phyloP scores from a whole-genome alignment of 1,140 invertebrate genomes.

The Polypedilum pembai region DNA sequence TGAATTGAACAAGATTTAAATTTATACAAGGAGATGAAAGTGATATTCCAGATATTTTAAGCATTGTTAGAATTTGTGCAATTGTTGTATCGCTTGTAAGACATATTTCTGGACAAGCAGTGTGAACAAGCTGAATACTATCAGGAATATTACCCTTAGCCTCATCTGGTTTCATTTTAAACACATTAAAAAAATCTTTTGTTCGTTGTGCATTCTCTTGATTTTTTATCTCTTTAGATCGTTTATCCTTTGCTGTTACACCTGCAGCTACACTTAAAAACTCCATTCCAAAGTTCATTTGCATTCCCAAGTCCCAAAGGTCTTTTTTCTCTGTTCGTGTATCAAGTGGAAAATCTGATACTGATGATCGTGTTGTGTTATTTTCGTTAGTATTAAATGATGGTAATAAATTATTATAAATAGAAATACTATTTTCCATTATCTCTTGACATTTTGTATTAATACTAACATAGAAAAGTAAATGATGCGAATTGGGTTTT shows the following conservation, averaged over 20 bases:
- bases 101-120: slow-evolving; percentile 45
- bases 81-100: slow-evolving; percentile 53
- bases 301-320: slow-evolving; percentile 22
- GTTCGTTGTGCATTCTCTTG: slow-evolving; percentile 38
- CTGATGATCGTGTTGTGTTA: not conserved
- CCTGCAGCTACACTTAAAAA: slow-evolving; percentile 68
- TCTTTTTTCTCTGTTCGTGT: not conserved
- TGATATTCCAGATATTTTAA: slow-evolving; percentile 49
- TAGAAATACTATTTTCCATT: slow-evolving; percentile 42
- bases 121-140: slow-evolving; percentile 39
- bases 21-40: slow-evolving; percentile 51
- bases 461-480: slow-evolving; percentile 63
- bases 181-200: slow-evolving; percentile 29
- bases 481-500: slow-evolving; percentile 48
- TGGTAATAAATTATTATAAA: slow-evolving; percentile 28
- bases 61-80: slow-evolving; percentile 52
- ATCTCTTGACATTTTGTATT: slow-evolving; percentile 55
- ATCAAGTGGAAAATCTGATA: not conserved
- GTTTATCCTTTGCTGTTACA: slow-evolving; percentile 74
- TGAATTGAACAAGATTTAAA: slow-evolving; percentile 38
- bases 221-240: slow-evolving; percentile 67
- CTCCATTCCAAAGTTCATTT: slow-evolving; percentile 35
- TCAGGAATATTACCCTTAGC: slow-evolving; percentile 27
- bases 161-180: slow-evolving; percentile 28
- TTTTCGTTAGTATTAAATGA: not conserved